Conservation (phyloP, 2,888 invertebrate genomes). For the Plusia festucae region DNA sequence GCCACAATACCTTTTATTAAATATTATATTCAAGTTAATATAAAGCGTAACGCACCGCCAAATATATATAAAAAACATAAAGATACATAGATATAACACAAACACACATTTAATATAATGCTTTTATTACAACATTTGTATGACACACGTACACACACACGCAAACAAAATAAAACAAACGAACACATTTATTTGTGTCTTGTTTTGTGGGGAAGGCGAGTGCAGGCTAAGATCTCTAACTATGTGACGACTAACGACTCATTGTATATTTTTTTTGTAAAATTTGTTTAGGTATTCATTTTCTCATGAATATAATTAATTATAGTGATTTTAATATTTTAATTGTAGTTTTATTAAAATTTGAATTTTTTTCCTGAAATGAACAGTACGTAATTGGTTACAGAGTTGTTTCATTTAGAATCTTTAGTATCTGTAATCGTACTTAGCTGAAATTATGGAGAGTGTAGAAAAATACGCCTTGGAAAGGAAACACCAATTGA, state of each 20-base stretch:
- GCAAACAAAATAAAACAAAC: slow-evolving; percentile 47
- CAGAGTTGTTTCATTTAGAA: not conserved
- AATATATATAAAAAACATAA: slow-evolving; percentile 54
- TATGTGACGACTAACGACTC: slow-evolving; percentile 20
- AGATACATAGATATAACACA: slow-evolving; percentile 51
- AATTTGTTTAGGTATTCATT: slow-evolving; percentile 6
- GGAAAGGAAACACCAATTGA: not conserved
- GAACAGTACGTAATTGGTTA: not conserved
- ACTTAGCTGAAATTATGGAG: not conserved
- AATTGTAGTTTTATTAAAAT: not conserved
- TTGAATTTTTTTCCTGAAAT: not conserved
- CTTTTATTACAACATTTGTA: slow-evolving; percentile 36
- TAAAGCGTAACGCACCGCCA: slow-evolving; percentile 52
- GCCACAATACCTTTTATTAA: slow-evolving; percentile 35
- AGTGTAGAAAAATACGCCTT: not conserved
- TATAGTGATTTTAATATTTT: slow-evolving; percentile 19
- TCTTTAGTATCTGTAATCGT: not conserved
- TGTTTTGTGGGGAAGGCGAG: slow-evolving; percentile 55
- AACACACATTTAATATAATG: slow-evolving; percentile 50
- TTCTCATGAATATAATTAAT: slow-evolving; percentile 16
- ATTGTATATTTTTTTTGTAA: slow-evolving; percentile 18
- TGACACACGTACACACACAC: slow-evolving; percentile 30
- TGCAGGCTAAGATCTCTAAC: slow-evolving; percentile 38
- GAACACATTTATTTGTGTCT: slow-evolving; percentile 39
- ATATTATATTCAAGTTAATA: slow-evolving; percentile 41